Evolutionary conservation across 2,888 invertebrate genomes (phyloP), one percentile per base, ranked within the genome.

Genomic region (Caradrina clavipalpis): DNA sequence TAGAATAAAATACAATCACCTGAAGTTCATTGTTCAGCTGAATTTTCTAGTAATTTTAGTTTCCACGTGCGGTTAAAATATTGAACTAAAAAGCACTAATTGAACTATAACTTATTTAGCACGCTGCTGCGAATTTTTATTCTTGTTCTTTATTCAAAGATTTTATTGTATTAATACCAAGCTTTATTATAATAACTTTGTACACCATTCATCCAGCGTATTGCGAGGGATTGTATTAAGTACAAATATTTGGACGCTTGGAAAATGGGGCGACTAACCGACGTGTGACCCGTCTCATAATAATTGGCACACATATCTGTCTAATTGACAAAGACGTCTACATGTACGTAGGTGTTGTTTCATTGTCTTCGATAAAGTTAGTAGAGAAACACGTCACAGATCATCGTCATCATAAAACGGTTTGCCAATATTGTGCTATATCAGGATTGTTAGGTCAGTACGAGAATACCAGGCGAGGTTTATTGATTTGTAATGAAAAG

Each of bases 161-260:
- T 39, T 39, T 39, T 13, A 13, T 39, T 39, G 13, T 39, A 39
- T 39, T 39, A 13, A 7, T 11, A 31, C 6, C 13, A 11, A 42
- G 5, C 6, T 19, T 2, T 47, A 13, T 8, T 26, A 31, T 39
- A 57, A 22, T 22, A 22, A 31, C 5, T 57, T 13, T 19, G 35
- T 6, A 17, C 42, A 49, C 26, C 26, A 56, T 42, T 45, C 22
- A 26, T 39, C 17, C 2, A 59, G 11, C 8, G 22, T 10, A 45
- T 55, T 51, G 55, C 19, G 15, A 53, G 35, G 22, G 26, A 61
- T 69, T 39, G 76, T 73, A 21, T 58, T 39, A 50, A 47, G 21
- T 17, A 56, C 75, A 79, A 74, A 80, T 80, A 79, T 78, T 79
- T 60, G 80, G 56, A 26, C 62, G 50, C 55, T 75, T 54, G 61